phyloP scores from a whole-genome alignment of 2,888 invertebrate genomes.

The Atrina japonica region DNA sequence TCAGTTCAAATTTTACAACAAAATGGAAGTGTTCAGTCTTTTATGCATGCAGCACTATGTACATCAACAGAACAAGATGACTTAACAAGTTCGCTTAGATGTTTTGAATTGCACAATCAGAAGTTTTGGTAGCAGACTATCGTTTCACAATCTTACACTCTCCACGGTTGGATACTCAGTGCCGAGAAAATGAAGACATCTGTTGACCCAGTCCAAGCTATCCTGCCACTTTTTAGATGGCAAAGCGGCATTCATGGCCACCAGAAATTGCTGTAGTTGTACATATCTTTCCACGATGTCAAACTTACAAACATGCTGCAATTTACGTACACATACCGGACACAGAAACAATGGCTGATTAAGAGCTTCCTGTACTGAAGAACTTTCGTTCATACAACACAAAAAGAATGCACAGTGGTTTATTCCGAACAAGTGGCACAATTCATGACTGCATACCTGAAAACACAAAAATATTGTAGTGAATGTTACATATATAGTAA shows the following conservation, averaged over 20 bases:
- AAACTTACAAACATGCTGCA: conserved; percentile 72
- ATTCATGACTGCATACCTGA: conserved; percentile 76
- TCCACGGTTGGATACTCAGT: no score
- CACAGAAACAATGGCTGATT: conserved; percentile 77
- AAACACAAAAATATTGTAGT: conserved; percentile 37
- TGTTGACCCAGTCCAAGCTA: conserved; percentile 60
- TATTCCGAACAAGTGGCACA: conserved; percentile 76
- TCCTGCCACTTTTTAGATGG: conserved; percentile 49
- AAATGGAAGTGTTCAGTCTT: no score
- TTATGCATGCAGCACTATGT: no score
- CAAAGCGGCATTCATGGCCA: conserved; percentile 50
- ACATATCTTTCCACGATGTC: conserved; percentile 67
- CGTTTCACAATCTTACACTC: no score
- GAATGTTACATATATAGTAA: no score
- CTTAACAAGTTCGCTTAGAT: no score
- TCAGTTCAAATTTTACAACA: no score
- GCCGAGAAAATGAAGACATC: conserved; percentile 52
- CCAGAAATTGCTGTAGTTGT: conserved; percentile 57
- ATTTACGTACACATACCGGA: conserved; percentile 77
- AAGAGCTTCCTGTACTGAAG: conserved; percentile 71
- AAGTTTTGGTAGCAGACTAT: no score
- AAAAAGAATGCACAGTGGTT: conserved; percentile 75
- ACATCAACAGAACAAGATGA: no score
- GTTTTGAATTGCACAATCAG: no score
- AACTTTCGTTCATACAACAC: conserved; percentile 79